Evolutionary conservation across 1,140 invertebrate genomes (phyloP).

Genomic region (Charaxes varanes): DNA sequence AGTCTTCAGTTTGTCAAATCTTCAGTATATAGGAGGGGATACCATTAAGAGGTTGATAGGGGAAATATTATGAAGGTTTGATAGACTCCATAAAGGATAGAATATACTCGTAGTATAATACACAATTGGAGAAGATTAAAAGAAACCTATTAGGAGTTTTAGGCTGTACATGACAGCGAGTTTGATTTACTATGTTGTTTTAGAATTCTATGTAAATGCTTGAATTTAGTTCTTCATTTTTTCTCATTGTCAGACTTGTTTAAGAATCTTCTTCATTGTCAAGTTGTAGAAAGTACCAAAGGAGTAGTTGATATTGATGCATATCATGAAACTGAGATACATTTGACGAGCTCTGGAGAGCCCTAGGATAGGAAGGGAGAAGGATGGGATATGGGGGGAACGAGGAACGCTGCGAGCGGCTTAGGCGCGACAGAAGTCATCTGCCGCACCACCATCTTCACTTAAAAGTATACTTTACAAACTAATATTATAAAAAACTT

Average conservation of each 20-base stretch:
- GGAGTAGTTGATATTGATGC: slow-evolving; percentile 27
- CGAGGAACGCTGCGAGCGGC: slow-evolving; percentile 49
- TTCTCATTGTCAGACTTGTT: too few relatives aligned
- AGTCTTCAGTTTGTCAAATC: too few relatives aligned
- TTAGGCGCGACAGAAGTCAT: slow-evolving; percentile 24
- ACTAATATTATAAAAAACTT: slow-evolving; percentile 72
- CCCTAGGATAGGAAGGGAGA: slow-evolving; percentile 51
- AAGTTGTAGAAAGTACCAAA: slow-evolving; percentile 18
- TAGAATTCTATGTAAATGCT: not conserved
- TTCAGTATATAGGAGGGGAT: too few relatives aligned
- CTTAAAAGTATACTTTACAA: slow-evolving; percentile 69
- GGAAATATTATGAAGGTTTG: too few relatives aligned
- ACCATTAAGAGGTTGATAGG: too few relatives aligned
- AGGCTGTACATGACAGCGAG: too few relatives aligned
- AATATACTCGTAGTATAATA: too few relatives aligned
- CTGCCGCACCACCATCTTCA: slow-evolving; percentile 51
- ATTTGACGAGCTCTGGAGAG: slow-evolving; percentile 60
- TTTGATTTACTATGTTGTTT: too few relatives aligned
- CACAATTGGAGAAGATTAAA: too few relatives aligned
- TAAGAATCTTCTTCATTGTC: slow-evolving; percentile 8
- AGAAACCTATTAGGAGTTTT: too few relatives aligned
- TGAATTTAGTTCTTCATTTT: not conserved
- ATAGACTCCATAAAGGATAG: too few relatives aligned
- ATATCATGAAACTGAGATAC: slow-evolving; percentile 37
- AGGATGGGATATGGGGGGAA: slow-evolving; percentile 46